A percentile compares a stretch with the other conserved stretches of the same genome.
Evolutionary conservation across 2,888 invertebrate species (phyloP).

Genomic region (Cheilosia variabilis): DNA sequence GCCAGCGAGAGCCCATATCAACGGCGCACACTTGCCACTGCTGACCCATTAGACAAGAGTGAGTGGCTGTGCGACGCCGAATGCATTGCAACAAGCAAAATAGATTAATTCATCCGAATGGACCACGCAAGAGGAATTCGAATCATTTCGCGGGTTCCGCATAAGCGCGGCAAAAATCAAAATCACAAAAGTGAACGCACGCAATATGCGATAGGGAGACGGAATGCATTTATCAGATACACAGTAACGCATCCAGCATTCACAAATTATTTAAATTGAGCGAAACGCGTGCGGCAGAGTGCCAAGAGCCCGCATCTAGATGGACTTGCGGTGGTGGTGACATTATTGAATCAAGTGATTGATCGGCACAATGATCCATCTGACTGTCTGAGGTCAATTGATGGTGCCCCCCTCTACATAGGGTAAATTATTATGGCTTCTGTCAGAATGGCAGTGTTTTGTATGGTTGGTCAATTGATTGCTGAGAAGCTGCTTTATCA

Average conservation of each 20-base stretch:
- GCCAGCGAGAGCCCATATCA: slow-evolving; percentile 7
- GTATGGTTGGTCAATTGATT: slow-evolving; percentile 8
- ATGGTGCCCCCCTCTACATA: background rate
- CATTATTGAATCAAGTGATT: slow-evolving; percentile 55
- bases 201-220: slow-evolving; percentile 50
- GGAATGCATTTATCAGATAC: slow-evolving; percentile 42
- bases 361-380: slow-evolving; percentile 42
- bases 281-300: slow-evolving; percentile 11
- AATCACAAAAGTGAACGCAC: slow-evolving; percentile 57
- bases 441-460: background rate
- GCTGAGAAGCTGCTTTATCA: background rate
- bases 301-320: slow-evolving; percentile 33
- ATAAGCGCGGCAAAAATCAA: slow-evolving; percentile 52
- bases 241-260: slow-evolving; percentile 33
- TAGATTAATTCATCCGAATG: slow-evolving; percentile 49
- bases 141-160: slow-evolving; percentile 24
- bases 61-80: slow-evolving; percentile 2
- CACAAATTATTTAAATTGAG: slow-evolving; percentile 36
- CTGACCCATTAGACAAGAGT: slow-evolving; percentile 30
- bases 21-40: slow-evolving; percentile 30
- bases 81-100: slow-evolving; percentile 47
- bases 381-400: slow-evolving; percentile 37
- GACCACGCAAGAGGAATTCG: slow-evolving; percentile 41
- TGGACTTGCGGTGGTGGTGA: slow-evolving; percentile 30
- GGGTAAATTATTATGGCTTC: background rate